Conservation (phyloP, 1,140 invertebrate species). For the Calephelis virginiensis region DNA sequence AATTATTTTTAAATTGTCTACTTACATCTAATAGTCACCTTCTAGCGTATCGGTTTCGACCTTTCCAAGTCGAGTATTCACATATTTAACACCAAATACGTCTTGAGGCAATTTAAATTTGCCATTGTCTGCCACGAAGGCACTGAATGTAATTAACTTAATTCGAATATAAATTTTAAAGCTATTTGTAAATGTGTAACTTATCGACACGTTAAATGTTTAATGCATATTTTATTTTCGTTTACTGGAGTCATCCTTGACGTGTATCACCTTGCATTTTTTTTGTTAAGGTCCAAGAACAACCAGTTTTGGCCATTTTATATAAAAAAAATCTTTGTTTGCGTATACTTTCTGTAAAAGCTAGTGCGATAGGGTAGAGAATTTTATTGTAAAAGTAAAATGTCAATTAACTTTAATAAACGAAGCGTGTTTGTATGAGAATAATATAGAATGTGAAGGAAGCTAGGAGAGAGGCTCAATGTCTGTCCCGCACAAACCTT, state of each 20-base stretch:
- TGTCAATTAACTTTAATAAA: no score
- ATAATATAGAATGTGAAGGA: no score
- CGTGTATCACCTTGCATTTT: slow-evolving; percentile 1
- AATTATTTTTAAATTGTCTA: slow-evolving; percentile 2
- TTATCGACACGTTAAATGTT: slow-evolving; percentile 12
- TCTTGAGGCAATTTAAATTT: slow-evolving; percentile 9
- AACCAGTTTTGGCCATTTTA: no score
- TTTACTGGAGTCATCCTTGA: neutral
- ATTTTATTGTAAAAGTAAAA: no score
- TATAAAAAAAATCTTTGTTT: no score
- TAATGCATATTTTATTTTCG: slow-evolving; percentile 6
- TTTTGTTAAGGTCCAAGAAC: neutral
- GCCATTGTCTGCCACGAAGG: slow-evolving; percentile 9
- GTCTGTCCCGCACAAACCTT: no score
- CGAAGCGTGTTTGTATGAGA: no score
- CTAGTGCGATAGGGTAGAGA: no score
- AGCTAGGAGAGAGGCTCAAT: no score
- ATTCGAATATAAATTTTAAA: slow-evolving; percentile 3
- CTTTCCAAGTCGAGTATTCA: neutral
- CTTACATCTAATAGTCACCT: neutral
- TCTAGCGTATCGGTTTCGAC: neutral
- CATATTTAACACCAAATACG: slow-evolving; percentile 13
- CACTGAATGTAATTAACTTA: neutral
- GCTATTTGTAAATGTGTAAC: neutral
- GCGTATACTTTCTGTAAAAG: no score